Conservation (phyloP, 2,888 invertebrate genomes). For the Erebia aethiops region DNA sequence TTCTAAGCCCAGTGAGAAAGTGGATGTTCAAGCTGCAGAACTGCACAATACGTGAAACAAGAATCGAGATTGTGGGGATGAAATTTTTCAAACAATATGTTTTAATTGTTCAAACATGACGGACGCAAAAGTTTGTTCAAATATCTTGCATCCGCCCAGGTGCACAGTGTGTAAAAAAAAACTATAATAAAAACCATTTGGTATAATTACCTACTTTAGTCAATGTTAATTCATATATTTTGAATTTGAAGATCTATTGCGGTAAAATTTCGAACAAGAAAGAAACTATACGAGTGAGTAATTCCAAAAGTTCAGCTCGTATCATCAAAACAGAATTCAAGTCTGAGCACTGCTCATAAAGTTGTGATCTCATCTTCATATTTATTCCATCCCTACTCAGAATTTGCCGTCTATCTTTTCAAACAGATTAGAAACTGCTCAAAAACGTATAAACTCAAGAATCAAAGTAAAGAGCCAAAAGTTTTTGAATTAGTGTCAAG, state of each 20-base stretch:
- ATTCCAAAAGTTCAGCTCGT: constrained; percentile 8
- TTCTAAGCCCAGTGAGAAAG: no score
- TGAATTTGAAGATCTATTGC: neutral
- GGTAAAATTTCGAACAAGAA: constrained; percentile 2
- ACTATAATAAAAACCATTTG: no score
- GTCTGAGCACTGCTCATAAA: neutral
- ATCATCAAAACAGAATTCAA: neutral
- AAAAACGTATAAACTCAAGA: neutral
- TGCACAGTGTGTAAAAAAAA: no score
- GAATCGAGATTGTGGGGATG: no score
- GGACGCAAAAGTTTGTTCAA: no score
- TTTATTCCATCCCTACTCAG: neutral
- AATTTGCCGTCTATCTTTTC: neutral
- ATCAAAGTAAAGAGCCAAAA: neutral
- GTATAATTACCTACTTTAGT: no score
- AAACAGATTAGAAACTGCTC: neutral
- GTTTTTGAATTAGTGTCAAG: neutral
- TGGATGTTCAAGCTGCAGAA: no score
- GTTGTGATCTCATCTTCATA: constrained; percentile 9
- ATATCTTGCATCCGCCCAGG: no score
- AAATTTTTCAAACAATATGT: no score
- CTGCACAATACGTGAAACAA: no score
- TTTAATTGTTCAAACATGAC: no score
- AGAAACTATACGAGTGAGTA: neutral
- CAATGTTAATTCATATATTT: neutral